Evolutionary conservation across 1,140 invertebrate species (phyloP).

Genomic region (Sitophilus oryzae): DNA sequence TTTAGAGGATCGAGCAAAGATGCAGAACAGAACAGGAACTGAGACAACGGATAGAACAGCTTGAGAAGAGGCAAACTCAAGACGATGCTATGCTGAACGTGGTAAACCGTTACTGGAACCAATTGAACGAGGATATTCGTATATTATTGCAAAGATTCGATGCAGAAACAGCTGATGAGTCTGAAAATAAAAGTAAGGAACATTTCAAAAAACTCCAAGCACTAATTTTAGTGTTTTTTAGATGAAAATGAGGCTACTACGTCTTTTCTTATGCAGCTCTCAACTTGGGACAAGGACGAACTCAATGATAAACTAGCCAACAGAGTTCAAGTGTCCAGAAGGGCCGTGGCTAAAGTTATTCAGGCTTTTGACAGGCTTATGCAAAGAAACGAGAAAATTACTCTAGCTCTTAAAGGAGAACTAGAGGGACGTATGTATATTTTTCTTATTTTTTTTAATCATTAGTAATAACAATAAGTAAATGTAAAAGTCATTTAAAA

Average conservation of each 20-base stretch:
- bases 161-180: slow-evolving; percentile 94
- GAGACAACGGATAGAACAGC: slow-evolving; percentile 87
- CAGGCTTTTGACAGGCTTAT: slow-evolving; percentile 93
- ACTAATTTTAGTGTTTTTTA: slow-evolving; percentile 46
- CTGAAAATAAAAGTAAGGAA: slow-evolving; percentile 82
- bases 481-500: too few relatives aligned
- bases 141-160: slow-evolving; percentile 92
- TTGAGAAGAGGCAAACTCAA: slow-evolving; percentile 94
- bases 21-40: slow-evolving; percentile 86
- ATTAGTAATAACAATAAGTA: too few relatives aligned
- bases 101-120: slow-evolving; percentile 97
- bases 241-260: slow-evolving; percentile 96
- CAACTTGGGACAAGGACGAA: slow-evolving; percentile 97
- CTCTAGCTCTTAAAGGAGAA: slow-evolving; percentile 79
- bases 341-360: slow-evolving; percentile 92
- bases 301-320: slow-evolving; percentile 93
- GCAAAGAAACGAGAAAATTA: slow-evolving; percentile 90
- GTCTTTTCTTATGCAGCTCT: slow-evolving; percentile 92
- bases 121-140: slow-evolving; percentile 93
- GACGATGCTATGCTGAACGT: slow-evolving; percentile 97
- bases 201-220: neutral
- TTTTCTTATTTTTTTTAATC: neutral
- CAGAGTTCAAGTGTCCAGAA: slow-evolving; percentile 84
- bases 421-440: slow-evolving; percentile 54
- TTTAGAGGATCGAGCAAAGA: slow-evolving; percentile 81